These are phyloP conservation scores for Pararge aegeria DNA, from an alignment of 1,140 invertebrate species.

Conservation along the genomic window DNA sequence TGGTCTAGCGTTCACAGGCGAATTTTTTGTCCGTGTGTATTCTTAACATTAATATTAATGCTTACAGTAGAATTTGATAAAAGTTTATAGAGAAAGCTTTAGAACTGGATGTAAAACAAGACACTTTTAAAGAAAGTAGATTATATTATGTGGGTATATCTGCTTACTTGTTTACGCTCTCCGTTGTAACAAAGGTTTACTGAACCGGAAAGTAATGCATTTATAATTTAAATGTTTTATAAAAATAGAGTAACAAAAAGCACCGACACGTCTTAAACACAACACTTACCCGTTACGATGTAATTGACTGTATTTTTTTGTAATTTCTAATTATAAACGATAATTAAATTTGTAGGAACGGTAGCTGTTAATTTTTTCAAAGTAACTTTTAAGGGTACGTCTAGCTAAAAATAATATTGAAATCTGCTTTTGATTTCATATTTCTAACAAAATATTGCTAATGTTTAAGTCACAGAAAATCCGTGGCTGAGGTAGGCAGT, in stretches of 20 bases:
- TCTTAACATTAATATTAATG: constrained; percentile 15
- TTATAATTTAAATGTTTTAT: constrained; percentile 37
- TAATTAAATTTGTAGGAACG: constrained; percentile 19
- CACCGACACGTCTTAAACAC: constrained; percentile 20
- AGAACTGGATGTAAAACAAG: neutral
- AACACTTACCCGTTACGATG: constrained; percentile 23
- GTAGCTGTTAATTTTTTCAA: neutral
- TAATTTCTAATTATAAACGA: constrained; percentile 27
- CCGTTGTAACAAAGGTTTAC: constrained; percentile 12
- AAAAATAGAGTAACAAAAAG: constrained; percentile 29
- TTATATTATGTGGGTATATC: neutral
- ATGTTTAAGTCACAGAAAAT: no score
- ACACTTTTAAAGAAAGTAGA: neutral
- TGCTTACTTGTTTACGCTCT: constrained; percentile 15
- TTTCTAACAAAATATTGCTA: no score
- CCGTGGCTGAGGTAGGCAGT: no score
- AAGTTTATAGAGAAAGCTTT: constrained; percentile 5
- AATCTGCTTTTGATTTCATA: neutral
- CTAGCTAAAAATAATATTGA: neutral
- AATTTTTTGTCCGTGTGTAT: constrained; percentile 13
- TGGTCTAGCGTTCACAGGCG: constrained; percentile 37
- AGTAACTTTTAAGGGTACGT: neutral
- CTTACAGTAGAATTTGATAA: constrained; percentile 6
- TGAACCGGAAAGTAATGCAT: constrained; percentile 34
- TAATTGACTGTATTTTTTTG: constrained; percentile 31